Base-by-base conservation (phyloP, 2,797 vertebrate species). In the Philypnodon macrostomus region DNA sequence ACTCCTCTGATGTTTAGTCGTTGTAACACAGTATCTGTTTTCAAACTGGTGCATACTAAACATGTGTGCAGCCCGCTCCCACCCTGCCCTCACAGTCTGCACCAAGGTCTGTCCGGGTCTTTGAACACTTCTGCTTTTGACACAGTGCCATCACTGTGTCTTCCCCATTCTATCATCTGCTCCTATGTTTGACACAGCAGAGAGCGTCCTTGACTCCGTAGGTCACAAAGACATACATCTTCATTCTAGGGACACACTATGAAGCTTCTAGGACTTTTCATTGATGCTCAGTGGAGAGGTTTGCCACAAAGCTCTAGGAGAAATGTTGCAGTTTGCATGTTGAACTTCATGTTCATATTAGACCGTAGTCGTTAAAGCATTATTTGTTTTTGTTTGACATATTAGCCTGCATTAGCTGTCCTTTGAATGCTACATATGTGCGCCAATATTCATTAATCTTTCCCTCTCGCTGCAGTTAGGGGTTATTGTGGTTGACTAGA, bases 111-210 rank as follows among this genome's bases (percentile, higher is more conserved):
- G 53, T 32, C 41, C 49, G 51, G 24, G 61, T 73, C 78, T 81
- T 80, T 84, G 77, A 86, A 84, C 75, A 30, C 41, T 67, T 6
- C 35, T 56, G 51, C 55, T 32, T 60, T 67, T 75, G 70, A 77
- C 75, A 46, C 47, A 19, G 53, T 64, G 63, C 66, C 44, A 65
- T 70, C 53, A 32, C 67, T 65, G 65, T 67, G 47, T 27, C n/a
- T 16, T 3, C 13, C 7, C 14, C 21, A 38, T 49, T 33, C 46
- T 42, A 36, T 56, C 67, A 36, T 48, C 59, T 55, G 48, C 12
- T 1, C 26, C 33, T 39, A 24, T 41, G 29, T 23, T 11, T 33
- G 9, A 2, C 36, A 44, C 47, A 19, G 49, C 54, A 57, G 47
- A 32, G 46, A 4, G 10, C 18, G 21, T 54, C 27, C 51, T 48